Conservation (phyloP, 2,797 vertebrate species). For the Lophius americanus region DNA sequence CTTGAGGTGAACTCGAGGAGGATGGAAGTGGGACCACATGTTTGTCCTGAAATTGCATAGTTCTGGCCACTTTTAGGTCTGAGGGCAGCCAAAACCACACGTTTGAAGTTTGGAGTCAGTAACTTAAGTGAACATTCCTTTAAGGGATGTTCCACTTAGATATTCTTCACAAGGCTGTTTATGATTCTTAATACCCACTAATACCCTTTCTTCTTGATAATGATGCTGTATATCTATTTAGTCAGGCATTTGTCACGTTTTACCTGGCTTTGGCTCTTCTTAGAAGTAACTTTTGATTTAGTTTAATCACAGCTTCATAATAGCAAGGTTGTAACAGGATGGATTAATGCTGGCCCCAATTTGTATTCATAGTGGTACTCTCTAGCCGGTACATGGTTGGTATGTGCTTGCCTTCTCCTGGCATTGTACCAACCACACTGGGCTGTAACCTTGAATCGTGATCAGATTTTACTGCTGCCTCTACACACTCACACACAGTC, state of each 20-base stretch:
- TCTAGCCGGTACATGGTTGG: neutral
- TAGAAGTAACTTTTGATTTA: neutral
- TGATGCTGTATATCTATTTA: constrained; percentile 26
- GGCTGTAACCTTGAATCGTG: constrained; percentile 41
- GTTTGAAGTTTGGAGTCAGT: constrained; percentile 40
- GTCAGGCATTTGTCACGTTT: constrained; percentile 45
- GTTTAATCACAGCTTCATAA: constrained; percentile 12
- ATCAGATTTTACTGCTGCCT: constrained; percentile 30
- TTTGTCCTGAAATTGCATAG: constrained; percentile 42
- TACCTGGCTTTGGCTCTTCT: constrained; percentile 22
- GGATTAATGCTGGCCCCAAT: neutral
- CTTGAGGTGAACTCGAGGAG: constrained; percentile 51
- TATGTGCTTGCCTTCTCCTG: constrained; percentile 11
- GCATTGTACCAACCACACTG: constrained; percentile 6
- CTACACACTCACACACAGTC: constrained; percentile 8
- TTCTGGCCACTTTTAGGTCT: constrained; percentile 32
- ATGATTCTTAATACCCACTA: constrained; percentile 11
- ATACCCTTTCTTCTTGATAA: constrained; percentile 6
- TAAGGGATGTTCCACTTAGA: constrained; percentile 19
- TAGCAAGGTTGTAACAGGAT: neutral
- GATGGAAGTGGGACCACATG: constrained; percentile 65
- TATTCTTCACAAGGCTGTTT: constrained; percentile 24
- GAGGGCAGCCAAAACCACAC: constrained; percentile 44
- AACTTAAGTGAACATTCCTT: constrained; percentile 23
- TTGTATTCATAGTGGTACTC: constrained; percentile 27